These are phyloP conservation scores for Chionomys nivalis DNA, from an alignment of 2,113 vertebrate species.

Conservation along the genomic window DNA sequence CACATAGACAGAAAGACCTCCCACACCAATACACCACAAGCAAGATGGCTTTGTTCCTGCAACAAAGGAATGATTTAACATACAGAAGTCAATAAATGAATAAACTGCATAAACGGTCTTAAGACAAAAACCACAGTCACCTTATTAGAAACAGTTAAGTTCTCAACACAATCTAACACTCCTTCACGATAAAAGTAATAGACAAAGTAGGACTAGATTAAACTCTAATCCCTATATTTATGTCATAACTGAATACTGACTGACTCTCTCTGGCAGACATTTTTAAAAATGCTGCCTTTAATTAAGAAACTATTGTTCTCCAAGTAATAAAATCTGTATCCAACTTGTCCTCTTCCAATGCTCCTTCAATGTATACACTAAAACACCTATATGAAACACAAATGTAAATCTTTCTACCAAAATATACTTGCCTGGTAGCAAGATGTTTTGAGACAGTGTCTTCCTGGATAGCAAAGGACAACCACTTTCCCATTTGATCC, in stretches of 20 bases:
- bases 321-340: neutral
- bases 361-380: neutral
- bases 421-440: neutral
- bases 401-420: slow-evolving; percentile 8
- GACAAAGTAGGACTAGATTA: neutral
- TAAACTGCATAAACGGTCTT: neutral
- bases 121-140: neutral
- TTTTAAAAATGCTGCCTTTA: slow-evolving; percentile 20
- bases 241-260: neutral
- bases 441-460: neutral
- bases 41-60: neutral
- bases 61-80: neutral
- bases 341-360: neutral
- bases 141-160: neutral
- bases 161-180: neutral
- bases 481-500: neutral
- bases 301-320: neutral
- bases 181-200: neutral
- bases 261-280: neutral
- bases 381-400: neutral
- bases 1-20: no score
- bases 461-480: slow-evolving; percentile 38
- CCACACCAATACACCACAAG: neutral
- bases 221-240: neutral
- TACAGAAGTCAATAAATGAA: neutral